phyloP scores from a whole-genome alignment of 2,113 vertebrate species.

The Macquaria australasica region DNA sequence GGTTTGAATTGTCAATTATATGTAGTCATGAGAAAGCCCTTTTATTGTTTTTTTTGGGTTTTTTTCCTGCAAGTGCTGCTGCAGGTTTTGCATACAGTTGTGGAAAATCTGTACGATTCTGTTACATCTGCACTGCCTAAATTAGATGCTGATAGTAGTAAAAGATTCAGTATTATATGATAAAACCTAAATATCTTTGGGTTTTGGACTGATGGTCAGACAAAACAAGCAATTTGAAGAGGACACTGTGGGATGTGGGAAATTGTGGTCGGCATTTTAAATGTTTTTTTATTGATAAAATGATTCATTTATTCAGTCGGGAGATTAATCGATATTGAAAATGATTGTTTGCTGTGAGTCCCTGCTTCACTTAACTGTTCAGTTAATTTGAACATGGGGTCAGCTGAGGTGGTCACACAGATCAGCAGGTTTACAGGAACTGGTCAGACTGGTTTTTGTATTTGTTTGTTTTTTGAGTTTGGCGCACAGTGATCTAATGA shows the following conservation, averaged over 20 bases:
- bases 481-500: not conserved
- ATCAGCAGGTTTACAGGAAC: not conserved
- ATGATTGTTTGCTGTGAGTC: not conserved
- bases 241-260: not conserved
- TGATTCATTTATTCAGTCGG: not conserved
- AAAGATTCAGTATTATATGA: not conserved
- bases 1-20: constrained; percentile 55
- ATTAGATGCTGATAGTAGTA: not conserved
- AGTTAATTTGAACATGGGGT: not conserved
- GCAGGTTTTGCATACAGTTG: constrained; percentile 17
- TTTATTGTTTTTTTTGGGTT: not conserved
- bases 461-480: not conserved
- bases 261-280: not conserved
- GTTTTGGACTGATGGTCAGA: too few relatives aligned
- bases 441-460: not conserved
- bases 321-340: not conserved
- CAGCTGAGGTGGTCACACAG: not conserved
- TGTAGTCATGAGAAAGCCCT: not conserved
- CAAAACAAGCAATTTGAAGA: not conserved
- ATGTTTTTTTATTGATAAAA: not conserved
- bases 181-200: too few relatives aligned
- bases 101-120: not conserved
- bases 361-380: not conserved
- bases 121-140: not conserved
- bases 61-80: not conserved